Base-by-base conservation (phyloP, 2,113 vertebrate species). In the Scytalopus superciliaris region DNA sequence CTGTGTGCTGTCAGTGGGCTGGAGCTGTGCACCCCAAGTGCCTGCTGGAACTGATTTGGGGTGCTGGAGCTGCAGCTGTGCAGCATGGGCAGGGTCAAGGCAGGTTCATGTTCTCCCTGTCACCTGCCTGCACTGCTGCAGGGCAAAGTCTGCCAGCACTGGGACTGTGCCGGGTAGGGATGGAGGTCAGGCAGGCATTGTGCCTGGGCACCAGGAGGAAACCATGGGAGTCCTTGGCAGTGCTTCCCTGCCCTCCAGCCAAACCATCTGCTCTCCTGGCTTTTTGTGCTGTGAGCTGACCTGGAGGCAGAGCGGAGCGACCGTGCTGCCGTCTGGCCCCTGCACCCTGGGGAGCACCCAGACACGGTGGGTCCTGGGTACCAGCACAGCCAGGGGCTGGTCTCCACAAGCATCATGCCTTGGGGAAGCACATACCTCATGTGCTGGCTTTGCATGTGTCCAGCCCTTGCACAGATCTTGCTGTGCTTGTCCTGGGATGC, bases 1-100 rank as follows among this genome's bases (percentile, higher is more conserved):
- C 50, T 0, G 1, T 1, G 2, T 37, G 78, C 50, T n/a, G 31
- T 45, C 11, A 2, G 2, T 1, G 1, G 53, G 79, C 45, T 2
- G 2, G 33, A 68, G 63, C 57, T 5, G 2, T 57, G 67, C 33
- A 59, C 31, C 31, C 37, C 1, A 0, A 3, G 30, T 47, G 66
- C 60, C 73, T 19, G 0, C 18, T 73, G n/a, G 25, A 22, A 44
- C 27, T 2, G 4, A 6, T 40, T 28, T 59, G 12, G 37, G 39
- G 10, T 53, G 45, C 30, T 1, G 3, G 47, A 27, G 72, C 11
- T 19, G 18, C 47, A 24, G 40, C 53, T 1, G 7, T 7, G 7
- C 52, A 9, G 53, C 45, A 10, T 0, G 3, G 73, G 45, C 75
- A 66, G 79, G 42, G 67, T 8, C 10, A 3, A 66, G 47, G 55